Evolutionary conservation across 2,888 invertebrate genomes (phyloP).

Genomic region (Malthinus seriepunctatus): DNA sequence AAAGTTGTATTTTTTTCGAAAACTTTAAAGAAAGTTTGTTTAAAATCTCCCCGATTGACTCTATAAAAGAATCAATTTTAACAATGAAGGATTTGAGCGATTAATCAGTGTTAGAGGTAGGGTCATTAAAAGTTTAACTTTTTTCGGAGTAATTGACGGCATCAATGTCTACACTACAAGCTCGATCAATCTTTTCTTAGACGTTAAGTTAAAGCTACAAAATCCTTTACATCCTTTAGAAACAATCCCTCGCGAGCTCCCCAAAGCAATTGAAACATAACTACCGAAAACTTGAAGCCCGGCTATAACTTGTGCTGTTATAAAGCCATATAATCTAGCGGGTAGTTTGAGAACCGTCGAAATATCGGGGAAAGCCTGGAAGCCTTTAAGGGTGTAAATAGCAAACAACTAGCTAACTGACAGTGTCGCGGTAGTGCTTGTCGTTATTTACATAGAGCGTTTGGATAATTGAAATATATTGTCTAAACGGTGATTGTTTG

Average conservation of each 20-base stretch:
- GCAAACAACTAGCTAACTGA: constrained; percentile 54
- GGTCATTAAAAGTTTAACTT: constrained; percentile 23
- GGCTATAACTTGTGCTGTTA: constrained; percentile 34
- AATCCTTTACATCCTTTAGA: constrained; percentile 30
- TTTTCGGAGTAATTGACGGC: constrained; percentile 18
- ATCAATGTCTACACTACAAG: constrained; percentile 15
- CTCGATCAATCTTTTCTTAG: constrained; percentile 17
- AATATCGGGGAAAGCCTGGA: constrained; percentile 32
- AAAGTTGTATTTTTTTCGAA: no score
- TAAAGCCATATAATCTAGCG: constrained; percentile 43
- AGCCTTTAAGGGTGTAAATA: constrained; percentile 49
- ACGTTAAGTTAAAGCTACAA: constrained; percentile 16
- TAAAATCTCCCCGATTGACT: no score
- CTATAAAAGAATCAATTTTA: constrained; percentile 1
- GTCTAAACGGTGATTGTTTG: constrained; percentile 51
- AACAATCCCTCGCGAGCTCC: constrained; percentile 30
- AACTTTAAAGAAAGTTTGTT: no score
- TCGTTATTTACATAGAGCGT: constrained; percentile 46
- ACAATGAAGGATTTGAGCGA: constrained; percentile 20
- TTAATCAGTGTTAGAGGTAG: constrained; percentile 15
- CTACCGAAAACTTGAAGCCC: constrained; percentile 37
- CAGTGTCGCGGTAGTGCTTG: constrained; percentile 47
- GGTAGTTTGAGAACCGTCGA: constrained; percentile 41
- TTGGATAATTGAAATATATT: constrained; percentile 54
- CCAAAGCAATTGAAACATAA: constrained; percentile 40